phyloP scores from a whole-genome alignment of 2,113 vertebrate species.

The Hypocryptadius cinnamomeus region DNA sequence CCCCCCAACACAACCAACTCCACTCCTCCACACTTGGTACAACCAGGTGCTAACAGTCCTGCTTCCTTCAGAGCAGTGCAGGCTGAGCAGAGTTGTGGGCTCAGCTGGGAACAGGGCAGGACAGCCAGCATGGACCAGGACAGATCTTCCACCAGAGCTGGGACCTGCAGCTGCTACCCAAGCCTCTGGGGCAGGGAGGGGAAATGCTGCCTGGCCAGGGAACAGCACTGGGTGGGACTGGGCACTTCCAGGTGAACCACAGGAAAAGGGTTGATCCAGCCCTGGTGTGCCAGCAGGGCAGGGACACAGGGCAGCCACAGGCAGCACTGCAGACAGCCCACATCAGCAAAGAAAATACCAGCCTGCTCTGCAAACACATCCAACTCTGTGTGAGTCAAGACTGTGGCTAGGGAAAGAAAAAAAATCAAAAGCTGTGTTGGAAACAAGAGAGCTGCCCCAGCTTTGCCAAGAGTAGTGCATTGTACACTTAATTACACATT shows the following conservation, averaged over 20 bases:
- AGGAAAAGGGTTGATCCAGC: background rate
- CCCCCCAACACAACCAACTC: background rate
- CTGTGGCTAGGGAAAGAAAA: background rate
- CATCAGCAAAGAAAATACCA: background rate
- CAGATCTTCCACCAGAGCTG: background rate
- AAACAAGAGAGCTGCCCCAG: background rate
- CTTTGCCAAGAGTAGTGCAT: background rate
- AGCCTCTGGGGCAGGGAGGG: background rate
- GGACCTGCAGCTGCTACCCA: background rate
- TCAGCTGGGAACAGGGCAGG: background rate
- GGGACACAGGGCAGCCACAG: background rate
- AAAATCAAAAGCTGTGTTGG: background rate
- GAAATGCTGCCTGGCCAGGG: background rate
- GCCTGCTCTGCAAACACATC: background rate
- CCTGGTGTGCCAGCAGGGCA: background rate
- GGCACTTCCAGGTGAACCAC: background rate
- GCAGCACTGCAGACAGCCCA: background rate
- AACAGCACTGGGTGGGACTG: background rate
- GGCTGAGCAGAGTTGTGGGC: background rate
- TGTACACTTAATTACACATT: constrained; percentile 16
- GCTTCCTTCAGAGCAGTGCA: background rate
- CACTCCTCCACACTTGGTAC: background rate
- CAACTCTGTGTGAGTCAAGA: background rate
- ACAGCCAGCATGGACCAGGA: background rate
- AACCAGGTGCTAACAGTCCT: background rate